Conservation (phyloP, 2,888 invertebrate genomes). For the Sarcophaga carnaria region DNA sequence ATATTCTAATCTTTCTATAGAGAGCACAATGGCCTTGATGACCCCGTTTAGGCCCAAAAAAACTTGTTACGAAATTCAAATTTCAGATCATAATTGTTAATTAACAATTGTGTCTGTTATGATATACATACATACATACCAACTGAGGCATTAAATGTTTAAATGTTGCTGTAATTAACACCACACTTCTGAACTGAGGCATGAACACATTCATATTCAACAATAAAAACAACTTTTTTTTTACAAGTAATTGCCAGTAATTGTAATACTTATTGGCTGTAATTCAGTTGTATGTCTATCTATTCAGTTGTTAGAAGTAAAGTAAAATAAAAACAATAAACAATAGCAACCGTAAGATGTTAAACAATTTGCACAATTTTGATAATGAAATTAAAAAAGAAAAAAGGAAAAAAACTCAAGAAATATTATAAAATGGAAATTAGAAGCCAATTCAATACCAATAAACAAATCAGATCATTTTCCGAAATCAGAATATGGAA, state of each 20-base stretch:
- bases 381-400: conserved; percentile 53
- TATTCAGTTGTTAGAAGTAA: neutral
- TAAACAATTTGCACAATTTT: conserved; percentile 59
- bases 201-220: neutral
- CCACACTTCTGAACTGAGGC: neutral
- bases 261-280: too few species aligned
- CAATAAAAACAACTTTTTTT: neutral
- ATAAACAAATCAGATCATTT: conserved; percentile 48
- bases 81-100: neutral
- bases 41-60: neutral
- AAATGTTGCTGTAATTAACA: conserved; percentile 54
- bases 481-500: conserved; percentile 10
- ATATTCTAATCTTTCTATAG: too few species aligned
- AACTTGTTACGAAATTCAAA: neutral
- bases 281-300: too few species aligned
- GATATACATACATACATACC: neutral
- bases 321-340: neutral
- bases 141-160: conserved; percentile 11
- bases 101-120: neutral
- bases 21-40: neutral
- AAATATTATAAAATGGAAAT: neutral
- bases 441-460: neutral
- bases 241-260: too few species aligned
- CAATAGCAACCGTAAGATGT: conserved; percentile 21
- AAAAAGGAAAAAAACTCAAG: neutral